phyloP scores from a whole-genome alignment of 2,113 vertebrate species.

The Actenoides hombroni region DNA sequence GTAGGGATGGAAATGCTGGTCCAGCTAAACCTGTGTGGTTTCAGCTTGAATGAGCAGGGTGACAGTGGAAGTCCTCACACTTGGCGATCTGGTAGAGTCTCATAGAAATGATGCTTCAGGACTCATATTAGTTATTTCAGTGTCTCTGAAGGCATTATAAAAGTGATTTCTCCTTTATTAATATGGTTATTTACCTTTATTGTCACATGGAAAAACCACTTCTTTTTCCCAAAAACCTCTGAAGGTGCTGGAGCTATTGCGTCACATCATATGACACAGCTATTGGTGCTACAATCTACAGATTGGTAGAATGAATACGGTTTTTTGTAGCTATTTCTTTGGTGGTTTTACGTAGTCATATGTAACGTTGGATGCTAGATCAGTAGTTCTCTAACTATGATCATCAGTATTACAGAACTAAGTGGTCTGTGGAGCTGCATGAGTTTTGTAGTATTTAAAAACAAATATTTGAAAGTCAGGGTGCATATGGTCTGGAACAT shows the following conservation, averaged over 20 bases:
- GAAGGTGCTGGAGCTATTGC: not conserved
- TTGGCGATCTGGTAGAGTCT: not conserved
- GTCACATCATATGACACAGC: not conserved
- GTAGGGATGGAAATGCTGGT: no score
- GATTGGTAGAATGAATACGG: accelerated
- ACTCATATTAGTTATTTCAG: not conserved
- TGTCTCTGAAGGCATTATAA: not conserved
- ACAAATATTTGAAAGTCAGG: not conserved
- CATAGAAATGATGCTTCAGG: not conserved
- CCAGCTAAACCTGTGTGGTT: not conserved
- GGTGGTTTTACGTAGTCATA: accelerated
- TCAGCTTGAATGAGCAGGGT: not conserved
- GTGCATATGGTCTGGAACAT: accelerated
- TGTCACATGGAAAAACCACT: accelerated
- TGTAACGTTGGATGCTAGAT: not conserved
- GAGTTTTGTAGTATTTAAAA: not conserved
- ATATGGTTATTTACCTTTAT: not conserved
- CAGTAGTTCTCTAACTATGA: not conserved
- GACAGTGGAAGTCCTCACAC: not conserved
- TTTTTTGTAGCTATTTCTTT: not conserved
- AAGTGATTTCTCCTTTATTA: not conserved
- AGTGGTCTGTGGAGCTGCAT: not conserved
- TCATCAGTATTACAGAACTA: no score
- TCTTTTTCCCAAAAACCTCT: not conserved
- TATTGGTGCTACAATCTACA: not conserved